Conservation (phyloP, 2,113 vertebrate genomes). For the Tretioscincus oriximinensis region DNA sequence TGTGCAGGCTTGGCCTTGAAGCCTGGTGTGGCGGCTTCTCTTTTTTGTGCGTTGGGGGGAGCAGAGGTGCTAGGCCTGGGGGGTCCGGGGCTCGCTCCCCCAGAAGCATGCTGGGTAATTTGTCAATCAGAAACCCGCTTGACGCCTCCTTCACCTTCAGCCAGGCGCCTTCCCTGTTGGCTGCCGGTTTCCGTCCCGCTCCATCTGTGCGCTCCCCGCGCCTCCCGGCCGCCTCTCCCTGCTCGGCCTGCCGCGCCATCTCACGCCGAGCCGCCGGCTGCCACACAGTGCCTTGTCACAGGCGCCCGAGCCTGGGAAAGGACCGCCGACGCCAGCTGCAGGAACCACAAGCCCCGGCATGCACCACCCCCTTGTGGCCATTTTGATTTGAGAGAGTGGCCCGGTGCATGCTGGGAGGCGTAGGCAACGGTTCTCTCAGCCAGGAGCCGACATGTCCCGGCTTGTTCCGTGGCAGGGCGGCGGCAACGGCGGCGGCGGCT, state of each 20-base stretch:
- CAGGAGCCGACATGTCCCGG: not conserved
- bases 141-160: not conserved
- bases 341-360: conserved; percentile 6
- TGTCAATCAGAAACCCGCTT: not conserved
- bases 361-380: not conserved
- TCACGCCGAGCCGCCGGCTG: not conserved
- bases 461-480: not conserved
- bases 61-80: no score
- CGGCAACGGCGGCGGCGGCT: no score
- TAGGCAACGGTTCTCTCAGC: not conserved
- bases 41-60: no score
- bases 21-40: no score
- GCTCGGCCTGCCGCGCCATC: no score
- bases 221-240: not conserved
- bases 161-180: not conserved
- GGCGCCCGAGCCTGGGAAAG: not conserved
- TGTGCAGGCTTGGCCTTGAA: not conserved
- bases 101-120: not conserved
- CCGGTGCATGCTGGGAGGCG: not conserved
- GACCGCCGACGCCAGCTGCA: not conserved
- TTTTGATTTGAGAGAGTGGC: not conserved
- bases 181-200: no score
- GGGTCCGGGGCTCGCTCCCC: no score
- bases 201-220: no score
- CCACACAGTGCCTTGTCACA: not conserved